Evolutionary conservation across 2,797 vertebrate species (phyloP).

Genomic region (Rhinichthys osculus): DNA sequence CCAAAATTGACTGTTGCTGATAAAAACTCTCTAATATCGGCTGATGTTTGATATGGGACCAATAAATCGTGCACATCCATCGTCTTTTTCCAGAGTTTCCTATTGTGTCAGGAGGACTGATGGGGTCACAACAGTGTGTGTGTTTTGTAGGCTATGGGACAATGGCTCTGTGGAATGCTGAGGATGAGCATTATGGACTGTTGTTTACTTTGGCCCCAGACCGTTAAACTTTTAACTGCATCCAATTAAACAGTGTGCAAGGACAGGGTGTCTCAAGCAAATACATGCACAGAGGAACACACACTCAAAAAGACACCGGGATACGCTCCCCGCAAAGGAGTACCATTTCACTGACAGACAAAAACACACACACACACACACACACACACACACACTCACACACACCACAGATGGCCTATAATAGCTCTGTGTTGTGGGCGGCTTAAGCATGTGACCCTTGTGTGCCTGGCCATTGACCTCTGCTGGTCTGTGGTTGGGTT

Average conservation of each 20-base stretch:
- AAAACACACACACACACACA: too few relatives aligned
- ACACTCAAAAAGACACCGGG: constrained; percentile 38
- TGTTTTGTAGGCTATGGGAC: constrained; percentile 65
- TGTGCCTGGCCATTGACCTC: constrained; percentile 51
- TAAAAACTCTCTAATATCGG: not conserved
- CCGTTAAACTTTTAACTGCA: constrained; percentile 87
- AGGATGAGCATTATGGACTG: constrained; percentile 86
- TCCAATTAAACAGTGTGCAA: constrained; percentile 82
- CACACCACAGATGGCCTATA: constrained; percentile 36
- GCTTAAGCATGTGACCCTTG: constrained; percentile 42
- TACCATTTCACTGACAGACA: constrained; percentile 39
- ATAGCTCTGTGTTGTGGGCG: constrained; percentile 37
- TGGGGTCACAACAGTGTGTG: constrained; percentile 66
- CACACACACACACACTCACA: constrained; percentile 10
- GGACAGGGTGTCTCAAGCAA: constrained; percentile 72
- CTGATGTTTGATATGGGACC: not conserved
- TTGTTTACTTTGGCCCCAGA: constrained; percentile 85
- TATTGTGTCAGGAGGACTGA: constrained; percentile 31
- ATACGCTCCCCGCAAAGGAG: constrained; percentile 39
- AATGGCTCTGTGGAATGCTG: constrained; percentile 75
- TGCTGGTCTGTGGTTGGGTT: constrained; percentile 47
- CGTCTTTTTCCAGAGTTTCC: not conserved
- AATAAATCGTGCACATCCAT: constrained; percentile 36
- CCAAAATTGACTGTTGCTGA: not conserved
- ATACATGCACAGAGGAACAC: constrained; percentile 61